A percentile compares a stretch with the other conserved stretches of the same genome.
phyloP scores from a whole-genome alignment of 37 sponge, comb jelly and placozoan species.

The Cladorhizidae sp. region DNA sequence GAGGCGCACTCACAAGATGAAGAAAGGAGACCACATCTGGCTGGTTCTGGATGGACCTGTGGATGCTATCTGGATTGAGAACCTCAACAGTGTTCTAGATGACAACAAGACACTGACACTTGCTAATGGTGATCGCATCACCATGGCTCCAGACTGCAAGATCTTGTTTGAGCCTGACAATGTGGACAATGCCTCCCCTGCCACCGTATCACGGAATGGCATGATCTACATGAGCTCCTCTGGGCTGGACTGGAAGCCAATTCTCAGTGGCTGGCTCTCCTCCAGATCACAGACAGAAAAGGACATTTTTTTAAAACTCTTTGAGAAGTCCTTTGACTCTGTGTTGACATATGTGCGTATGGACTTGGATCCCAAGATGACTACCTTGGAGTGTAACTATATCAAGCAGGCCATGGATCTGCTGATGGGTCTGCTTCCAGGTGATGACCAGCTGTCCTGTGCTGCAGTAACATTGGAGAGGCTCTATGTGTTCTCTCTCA shows the following conservation, averaged over 20 bases:
- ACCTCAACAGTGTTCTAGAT: conserved; percentile 97
- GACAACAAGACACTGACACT: conserved; percentile 98
- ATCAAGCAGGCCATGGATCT: conserved; percentile 90
- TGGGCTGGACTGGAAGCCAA: conserved; percentile 96
- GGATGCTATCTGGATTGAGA: conserved; percentile 99
- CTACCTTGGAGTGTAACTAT: conserved; percentile 92
- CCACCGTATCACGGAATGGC: conserved; percentile 95
- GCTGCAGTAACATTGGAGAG: conserved; percentile 65
- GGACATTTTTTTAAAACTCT: conserved; percentile 61
- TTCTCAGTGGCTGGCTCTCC: conserved; percentile 91
- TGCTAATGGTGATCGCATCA: conserved; percentile 96
- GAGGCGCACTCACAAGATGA: conserved; percentile 92
- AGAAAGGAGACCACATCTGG: conserved; percentile 97
- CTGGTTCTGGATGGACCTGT: conserved; percentile 98
- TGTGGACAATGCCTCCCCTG: conserved; percentile 98
- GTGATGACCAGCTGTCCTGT: conserved; percentile 34
- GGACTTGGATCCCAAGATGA: conserved; percentile 88
- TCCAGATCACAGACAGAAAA: conserved; percentile 60
- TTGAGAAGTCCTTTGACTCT: conserved; percentile 79
- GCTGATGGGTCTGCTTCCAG: conserved; percentile 81
- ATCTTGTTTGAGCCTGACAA: conserved; percentile 99
- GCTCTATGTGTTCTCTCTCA: conserved; percentile 91
- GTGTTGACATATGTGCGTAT: conserved; percentile 67
- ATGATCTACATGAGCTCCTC: conserved; percentile 98
- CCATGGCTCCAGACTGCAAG: conserved; percentile 95